Evolutionary conservation across 2,113 vertebrate genomes (phyloP), one percentile per base, ranked within the genome.

Genomic region (Mastomys natalensis): DNA sequence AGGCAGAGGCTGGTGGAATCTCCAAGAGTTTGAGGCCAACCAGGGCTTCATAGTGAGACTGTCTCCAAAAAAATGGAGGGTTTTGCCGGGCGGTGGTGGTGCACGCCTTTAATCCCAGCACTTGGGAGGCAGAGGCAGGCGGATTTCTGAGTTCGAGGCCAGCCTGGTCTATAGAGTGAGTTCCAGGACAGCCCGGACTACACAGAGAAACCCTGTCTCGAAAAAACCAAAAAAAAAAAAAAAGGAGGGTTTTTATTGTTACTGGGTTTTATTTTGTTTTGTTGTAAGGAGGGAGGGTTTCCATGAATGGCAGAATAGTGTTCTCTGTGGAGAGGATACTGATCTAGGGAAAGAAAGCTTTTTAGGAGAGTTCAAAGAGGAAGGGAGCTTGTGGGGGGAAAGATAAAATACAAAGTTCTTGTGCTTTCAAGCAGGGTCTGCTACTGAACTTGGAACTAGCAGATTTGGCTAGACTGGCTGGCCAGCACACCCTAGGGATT

Each of bases 351-450:
- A 88, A 87, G 87, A 80, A 45, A 34, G 17, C 55, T 74, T 90
- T 96, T 90, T 19, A 19, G 51, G 26, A 16, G n/a, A 77, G 29
- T 55, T 68, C 73, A 94, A 86, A 12, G 66, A 37, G 13, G 64
- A 37, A 31, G 66, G 31, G 12, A 72, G 37, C 58, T 73, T 77
- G 48, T 53, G 19, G 62, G 11, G 24, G 5, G 16, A 48, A 48
- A n/a, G 86, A 55, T 88, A 43, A 90, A 93, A 51, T 88, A 34
- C 31, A 72, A 91, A 90, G 37, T 91, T 88, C 68, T 66, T 87
- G 48, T 8, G 51, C 68, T 87, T 68, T 85, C 16, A 68, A 51
- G 37, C 84, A 43, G 15, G 81, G 11, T 86, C 29, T 87, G n/a
- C 19, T 66, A 31, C 45, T 51, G 64, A 37, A 70, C 48, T 51